Base-by-base conservation (phyloP, 2,888 invertebrate species). In the Pseudeuparius sepicola region DNA sequence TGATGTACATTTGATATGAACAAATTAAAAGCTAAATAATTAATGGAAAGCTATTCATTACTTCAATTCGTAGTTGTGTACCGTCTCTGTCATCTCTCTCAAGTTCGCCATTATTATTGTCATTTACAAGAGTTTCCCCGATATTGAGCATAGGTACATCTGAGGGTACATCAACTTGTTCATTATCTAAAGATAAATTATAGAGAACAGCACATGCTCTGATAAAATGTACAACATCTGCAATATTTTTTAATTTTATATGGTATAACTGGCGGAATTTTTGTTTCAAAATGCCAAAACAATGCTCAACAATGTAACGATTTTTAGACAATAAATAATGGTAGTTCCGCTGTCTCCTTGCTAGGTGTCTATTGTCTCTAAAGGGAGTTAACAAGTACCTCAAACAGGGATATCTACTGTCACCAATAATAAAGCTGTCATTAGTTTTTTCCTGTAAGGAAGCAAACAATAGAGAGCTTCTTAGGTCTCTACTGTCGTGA, bases 401-500 rank as follows among this genome's bases (percentile, higher is more conserved):
- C 16, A 18, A 18, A 17, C 31, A 37, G n/a, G 36, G 36, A 13
- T 36, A 31, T n/a, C 25, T 25, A 11, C 31, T 31, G 16, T 24
- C 24, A 6, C 26, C 36, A 24, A 34, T 7, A 10, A 34, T 14
- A 14, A 27, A 36, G 9, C 18, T 10, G 7, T 31, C 14, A 14
- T 16, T 27, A 31, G 18, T 31, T 25, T 36, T 36, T 14, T 36
- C 31, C 14, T 14, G 16, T 4, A 36, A 9, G 11, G 3, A 9
- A 13, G 4, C 11, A 14, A 9, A 31, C n/a, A 36, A 16, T 3
- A 31, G 14, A 1, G 36, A 31, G 5, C 14, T 24, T 7, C 18
- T n/a, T 14, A 36, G 14, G n/a, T 32, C 33, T 6, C 31, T 24
- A 31, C 35, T 36, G 36, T 43, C 42, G 40, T 43, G 42, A 38